Conservation (phyloP, 2,113 vertebrate species). For the Catharus minimus region DNA sequence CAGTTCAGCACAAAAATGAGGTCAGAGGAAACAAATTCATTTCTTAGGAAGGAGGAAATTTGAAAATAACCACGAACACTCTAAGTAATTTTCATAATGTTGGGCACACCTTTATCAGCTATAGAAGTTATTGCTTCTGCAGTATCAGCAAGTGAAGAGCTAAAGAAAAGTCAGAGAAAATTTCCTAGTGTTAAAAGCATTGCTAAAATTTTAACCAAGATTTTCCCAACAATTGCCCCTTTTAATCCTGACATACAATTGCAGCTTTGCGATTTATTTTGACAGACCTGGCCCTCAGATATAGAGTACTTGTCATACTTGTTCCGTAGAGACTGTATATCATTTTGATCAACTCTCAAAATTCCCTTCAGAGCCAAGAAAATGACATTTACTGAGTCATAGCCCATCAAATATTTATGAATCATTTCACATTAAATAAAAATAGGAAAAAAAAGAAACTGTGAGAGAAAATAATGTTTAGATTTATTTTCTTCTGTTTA, state of each 20-base stretch:
- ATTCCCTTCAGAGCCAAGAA: slow-evolving; percentile 16
- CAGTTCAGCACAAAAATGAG: background rate
- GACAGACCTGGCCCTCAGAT: background rate
- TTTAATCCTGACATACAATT: background rate
- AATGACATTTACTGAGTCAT: background rate
- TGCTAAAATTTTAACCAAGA: background rate
- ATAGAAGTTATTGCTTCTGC: background rate
- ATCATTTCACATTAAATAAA: slow-evolving; percentile 17
- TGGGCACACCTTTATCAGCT: background rate
- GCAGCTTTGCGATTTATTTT: slow-evolving; percentile 1
- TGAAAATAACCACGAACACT: background rate
- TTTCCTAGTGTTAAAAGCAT: background rate
- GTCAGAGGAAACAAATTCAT: background rate
- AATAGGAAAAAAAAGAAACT: background rate
- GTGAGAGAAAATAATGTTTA: background rate
- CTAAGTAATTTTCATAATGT: background rate
- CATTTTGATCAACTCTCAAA: background rate
- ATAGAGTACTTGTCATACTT: background rate
- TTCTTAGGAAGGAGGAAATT: background rate
- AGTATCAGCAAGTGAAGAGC: background rate
- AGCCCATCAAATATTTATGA: background rate
- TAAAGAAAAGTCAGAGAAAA: background rate
- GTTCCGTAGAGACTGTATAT: background rate
- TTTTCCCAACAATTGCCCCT: background rate
- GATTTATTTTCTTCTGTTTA: background rate